A percentile compares a stretch with the other conserved stretches of the same genome.
phyloP scores from a whole-genome alignment of 2,113 vertebrate species.

The Rhizomys pruinosus region DNA sequence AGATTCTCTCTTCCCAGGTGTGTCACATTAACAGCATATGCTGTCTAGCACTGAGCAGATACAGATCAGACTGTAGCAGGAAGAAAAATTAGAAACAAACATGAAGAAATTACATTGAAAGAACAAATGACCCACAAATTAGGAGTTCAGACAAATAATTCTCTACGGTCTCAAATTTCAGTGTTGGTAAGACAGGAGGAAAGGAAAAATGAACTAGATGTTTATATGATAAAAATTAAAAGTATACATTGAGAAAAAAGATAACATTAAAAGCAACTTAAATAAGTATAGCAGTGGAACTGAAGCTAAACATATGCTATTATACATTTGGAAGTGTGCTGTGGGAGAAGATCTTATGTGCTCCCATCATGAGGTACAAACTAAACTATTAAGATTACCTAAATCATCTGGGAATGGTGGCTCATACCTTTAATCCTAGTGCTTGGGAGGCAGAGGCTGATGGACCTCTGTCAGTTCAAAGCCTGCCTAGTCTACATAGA shows the following conservation, averaged over 20 bases:
- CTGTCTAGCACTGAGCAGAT: too few relatives aligned
- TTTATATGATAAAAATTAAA: not conserved
- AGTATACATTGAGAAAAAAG: not conserved
- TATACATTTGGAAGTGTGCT: not conserved
- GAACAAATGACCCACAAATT: not conserved
- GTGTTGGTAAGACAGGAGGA: not conserved
- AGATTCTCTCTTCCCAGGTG: too few relatives aligned
- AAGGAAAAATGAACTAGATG: not conserved
- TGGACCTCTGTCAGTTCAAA: too few relatives aligned
- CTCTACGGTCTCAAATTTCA: not conserved
- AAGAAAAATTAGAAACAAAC: constrained; percentile 9
- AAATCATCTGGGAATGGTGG: too few relatives aligned
- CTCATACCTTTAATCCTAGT: too few relatives aligned
- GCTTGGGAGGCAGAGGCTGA: too few relatives aligned
- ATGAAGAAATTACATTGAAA: constrained; percentile 34
- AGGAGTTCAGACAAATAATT: not conserved
- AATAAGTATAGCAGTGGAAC: not conserved
- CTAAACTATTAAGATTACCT: not conserved
- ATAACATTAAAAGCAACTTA: not conserved
- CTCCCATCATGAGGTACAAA: not conserved
- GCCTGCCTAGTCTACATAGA: too few relatives aligned
- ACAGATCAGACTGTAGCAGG: not conserved
- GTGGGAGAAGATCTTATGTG: not conserved
- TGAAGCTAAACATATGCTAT: not conserved
- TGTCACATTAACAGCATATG: too few relatives aligned